phyloP scores from a whole-genome alignment of 2,113 vertebrate genomes.

The Pionites leucogaster region DNA sequence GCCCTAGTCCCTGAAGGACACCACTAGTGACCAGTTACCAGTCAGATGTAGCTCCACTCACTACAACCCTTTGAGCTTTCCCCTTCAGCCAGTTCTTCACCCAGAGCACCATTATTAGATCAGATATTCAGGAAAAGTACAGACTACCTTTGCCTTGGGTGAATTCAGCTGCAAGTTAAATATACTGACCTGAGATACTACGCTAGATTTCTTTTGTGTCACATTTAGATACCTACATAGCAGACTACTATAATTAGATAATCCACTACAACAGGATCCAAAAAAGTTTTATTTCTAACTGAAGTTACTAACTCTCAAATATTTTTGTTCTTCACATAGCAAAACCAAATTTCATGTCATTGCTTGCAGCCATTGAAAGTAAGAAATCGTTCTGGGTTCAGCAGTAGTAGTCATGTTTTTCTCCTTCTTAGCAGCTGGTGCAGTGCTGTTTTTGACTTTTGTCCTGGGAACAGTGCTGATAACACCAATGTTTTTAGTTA shows the following conservation, averaged over 20 bases:
- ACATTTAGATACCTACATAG: neutral
- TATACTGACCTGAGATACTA: neutral
- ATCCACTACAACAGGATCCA: neutral
- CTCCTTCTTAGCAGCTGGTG: no score
- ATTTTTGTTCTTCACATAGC: neutral
- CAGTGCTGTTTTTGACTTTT: no score
- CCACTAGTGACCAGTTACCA: rapidly evolving
- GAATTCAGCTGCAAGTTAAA: neutral
- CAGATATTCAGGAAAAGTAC: neutral
- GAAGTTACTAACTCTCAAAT: neutral
- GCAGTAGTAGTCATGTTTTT: no score
- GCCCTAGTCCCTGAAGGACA: neutral
- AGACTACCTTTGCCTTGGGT: neutral
- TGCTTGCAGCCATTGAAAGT: neutral
- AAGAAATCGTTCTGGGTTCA: neutral
- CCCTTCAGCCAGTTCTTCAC: neutral
- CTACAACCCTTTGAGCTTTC: neutral
- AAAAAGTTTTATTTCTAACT: neutral
- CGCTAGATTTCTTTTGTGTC: neutral
- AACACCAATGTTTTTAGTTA: no score
- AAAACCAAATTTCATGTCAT: neutral
- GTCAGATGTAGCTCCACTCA: neutral
- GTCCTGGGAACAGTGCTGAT: no score
- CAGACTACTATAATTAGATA: neutral
- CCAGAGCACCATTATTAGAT: neutral